These are phyloP conservation scores for Styela plicata DNA, from an alignment of 23 tunicate genomes.

Conservation along the genomic window DNA sequence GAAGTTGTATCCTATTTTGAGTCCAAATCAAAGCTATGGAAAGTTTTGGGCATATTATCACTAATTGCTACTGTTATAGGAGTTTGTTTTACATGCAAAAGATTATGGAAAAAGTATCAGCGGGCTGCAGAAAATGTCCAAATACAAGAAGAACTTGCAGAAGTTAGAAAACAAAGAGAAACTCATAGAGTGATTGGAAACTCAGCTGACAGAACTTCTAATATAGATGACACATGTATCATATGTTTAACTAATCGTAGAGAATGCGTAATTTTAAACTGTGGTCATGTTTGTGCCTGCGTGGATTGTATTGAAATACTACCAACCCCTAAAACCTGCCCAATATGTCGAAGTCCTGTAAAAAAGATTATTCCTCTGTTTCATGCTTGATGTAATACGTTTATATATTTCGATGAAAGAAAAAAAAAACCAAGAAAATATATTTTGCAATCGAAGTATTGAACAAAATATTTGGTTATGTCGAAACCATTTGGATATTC, in stretches of 20 bases:
- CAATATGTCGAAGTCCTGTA: conserved; percentile 63
- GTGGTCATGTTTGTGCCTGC: conserved; percentile 91
- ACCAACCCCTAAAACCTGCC: conserved; percentile 74
- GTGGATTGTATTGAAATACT: conserved; percentile 71
- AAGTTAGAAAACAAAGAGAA: conserved; percentile 40
- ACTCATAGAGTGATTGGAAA: conserved; percentile 30
- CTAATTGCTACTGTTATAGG: conserved; percentile 50
- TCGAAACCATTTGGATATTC: too few species aligned
- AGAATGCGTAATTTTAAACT: conserved; percentile 74
- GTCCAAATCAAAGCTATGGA: conserved; percentile 45
- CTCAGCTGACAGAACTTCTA: background rate
- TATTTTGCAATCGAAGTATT: too few species aligned
- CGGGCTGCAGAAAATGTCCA: conserved; percentile 27
- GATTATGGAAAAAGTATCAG: conserved; percentile 29
- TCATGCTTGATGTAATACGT: conserved; percentile 44
- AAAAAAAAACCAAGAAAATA: too few species aligned
- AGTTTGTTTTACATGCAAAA: conserved; percentile 34
- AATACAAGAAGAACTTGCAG: conserved; percentile 32
- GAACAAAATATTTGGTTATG: too few species aligned
- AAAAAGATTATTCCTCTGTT: conserved; percentile 55
- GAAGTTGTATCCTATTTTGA: conserved; percentile 43
- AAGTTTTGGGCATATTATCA: conserved; percentile 36
- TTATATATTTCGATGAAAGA: too few species aligned
- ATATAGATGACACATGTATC: conserved; percentile 35
- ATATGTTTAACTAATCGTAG: conserved; percentile 73